These are phyloP conservation scores for Falco berigora DNA, from an alignment of 2,797 vertebrate genomes.

Conservation along the genomic window DNA sequence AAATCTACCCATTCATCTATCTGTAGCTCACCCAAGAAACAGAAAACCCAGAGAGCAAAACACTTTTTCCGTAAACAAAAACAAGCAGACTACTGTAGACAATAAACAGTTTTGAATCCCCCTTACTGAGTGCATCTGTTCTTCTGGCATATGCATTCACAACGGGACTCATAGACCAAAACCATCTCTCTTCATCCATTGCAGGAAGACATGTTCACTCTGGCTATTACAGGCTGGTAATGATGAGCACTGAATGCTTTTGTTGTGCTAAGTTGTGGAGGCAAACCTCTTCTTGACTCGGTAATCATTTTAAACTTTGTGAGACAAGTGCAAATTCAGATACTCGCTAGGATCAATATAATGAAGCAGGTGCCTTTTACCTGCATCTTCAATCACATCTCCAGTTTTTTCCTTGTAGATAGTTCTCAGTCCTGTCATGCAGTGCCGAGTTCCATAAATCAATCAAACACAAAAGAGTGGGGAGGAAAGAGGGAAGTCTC, in stretches of 20 bases:
- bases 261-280: neutral
- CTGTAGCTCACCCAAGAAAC: neutral
- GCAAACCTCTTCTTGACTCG: neutral
- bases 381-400: neutral
- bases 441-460: neutral
- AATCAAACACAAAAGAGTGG: neutral
- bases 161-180: neutral
- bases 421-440: neutral
- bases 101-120: neutral
- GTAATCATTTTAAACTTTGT: neutral
- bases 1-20: neutral
- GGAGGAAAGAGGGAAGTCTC: neutral
- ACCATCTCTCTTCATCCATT: neutral
- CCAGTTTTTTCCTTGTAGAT: neutral
- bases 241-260: neutral
- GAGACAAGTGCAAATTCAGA: neutral
- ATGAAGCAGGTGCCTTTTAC: neutral
- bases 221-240: neutral
- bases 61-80: neutral
- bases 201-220: neutral
- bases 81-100: neutral
- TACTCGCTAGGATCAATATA: neutral
- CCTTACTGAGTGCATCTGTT: neutral
- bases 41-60: neutral
- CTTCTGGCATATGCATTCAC: neutral